Percentiles rank a stretch among this genome's conserved stretches.
Evolutionary conservation across 1,140 invertebrate genomes (phyloP).

Genomic region (Calephelis nemesis): DNA sequence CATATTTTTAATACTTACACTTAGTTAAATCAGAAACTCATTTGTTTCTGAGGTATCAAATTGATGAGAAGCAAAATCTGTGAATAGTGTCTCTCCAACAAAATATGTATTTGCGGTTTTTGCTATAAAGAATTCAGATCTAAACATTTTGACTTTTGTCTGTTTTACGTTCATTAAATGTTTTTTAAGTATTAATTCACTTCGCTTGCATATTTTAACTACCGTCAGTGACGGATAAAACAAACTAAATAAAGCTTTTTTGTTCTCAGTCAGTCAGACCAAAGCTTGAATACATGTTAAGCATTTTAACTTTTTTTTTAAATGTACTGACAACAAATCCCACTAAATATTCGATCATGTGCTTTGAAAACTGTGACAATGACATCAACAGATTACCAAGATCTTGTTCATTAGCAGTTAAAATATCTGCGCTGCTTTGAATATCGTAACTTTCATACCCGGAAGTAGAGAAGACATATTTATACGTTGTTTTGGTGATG

Average conservation of each 20-base stretch:
- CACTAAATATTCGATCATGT: no score
- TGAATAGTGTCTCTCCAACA: constrained; percentile 7
- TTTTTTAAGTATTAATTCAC: constrained; percentile 4
- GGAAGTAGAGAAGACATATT: no score
- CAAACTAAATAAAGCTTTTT: background rate
- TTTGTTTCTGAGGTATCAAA: constrained; percentile 6
- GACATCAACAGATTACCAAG: no score
- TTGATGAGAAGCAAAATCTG: constrained; percentile 3
- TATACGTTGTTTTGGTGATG: no score
- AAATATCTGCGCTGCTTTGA: no score
- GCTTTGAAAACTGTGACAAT: no score
- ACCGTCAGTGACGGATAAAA: constrained; percentile 3
- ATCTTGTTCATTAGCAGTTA: no score
- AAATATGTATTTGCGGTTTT: background rate
- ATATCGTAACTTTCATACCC: no score
- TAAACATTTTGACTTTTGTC: constrained; percentile 4
- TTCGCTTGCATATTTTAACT: background rate
- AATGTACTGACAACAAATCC: no score
- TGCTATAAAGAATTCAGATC: constrained; percentile 2
- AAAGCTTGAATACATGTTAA: background rate
- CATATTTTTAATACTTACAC: no score
- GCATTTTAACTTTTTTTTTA: background rate
- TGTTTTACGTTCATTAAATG: background rate
- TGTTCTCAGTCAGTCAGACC: background rate
- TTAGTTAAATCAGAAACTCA: background rate